Base-by-base conservation (phyloP, 1,140 invertebrate genomes). In the Penaeus vannamei region DNA sequence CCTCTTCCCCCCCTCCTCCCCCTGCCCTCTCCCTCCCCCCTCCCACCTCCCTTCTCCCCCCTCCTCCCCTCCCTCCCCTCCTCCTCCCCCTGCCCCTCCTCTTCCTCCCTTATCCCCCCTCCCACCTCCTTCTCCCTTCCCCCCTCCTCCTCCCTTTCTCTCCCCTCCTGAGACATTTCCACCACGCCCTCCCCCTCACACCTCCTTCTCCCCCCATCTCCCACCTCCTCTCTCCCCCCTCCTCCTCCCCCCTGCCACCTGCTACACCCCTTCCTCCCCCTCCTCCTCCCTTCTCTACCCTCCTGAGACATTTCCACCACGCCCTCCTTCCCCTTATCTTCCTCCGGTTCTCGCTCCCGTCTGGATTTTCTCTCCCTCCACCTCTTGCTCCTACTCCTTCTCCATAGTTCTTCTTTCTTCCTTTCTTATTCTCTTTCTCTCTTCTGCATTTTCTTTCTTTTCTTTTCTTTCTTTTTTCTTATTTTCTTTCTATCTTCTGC, bases 311-410 rank as follows among this genome's bases (percentile, higher is more conserved):
- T 46, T n/a, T 79, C 76, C 29, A 23, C 26, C 76, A 26, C 76
- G 20, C 76, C 29, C 8, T 29, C 76, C 46, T 22, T 77, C 76
- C 32, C 76, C 12, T 17, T 29, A 23, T 77, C n/a, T 77, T 26
- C 26, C 26, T 77, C 76, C 29, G 22, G 17, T 59, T 20, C 22
- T 60, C 14, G 14, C 46, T 26, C 42, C 77, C 10, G n/a, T 17
- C 26, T 76, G 77, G 32, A 10, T 26, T 80, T 80, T 36, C 77
- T 42, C 77, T 80, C 77, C 42, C 32, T 80, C 36, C 59, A 10
- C 59, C 32, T 80, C 32, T 46, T 53, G 36, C 5, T 36, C 36
- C 36, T 36, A 1, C 5, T 36, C 5, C 36, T 36, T 36, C 36
- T 36, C 36, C 5, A 2, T 36, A 2, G 1, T 36, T 36, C 5